phyloP scores from a whole-genome alignment of 2,888 invertebrate genomes.

The Pristionchus maxplancki region DNA sequence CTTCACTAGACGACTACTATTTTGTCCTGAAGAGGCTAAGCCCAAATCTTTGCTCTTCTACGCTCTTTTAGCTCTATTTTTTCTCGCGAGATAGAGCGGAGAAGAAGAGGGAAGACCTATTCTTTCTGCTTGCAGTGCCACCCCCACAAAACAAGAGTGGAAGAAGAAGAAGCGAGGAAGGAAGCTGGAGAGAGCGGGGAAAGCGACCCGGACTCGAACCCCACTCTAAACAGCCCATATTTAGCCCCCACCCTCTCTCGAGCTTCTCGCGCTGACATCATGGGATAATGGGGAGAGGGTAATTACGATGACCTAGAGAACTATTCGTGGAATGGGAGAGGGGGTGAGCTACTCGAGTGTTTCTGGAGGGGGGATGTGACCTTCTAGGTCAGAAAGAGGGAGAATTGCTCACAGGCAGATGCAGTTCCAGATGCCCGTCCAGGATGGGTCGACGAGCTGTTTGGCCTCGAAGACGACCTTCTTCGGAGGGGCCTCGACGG shows the following conservation, averaged over 20 bases:
- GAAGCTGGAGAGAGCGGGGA: slow-evolving; percentile 4
- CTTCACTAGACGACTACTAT: background rate
- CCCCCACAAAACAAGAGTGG: slow-evolving; percentile 41
- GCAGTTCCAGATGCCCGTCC: slow-evolving; percentile 70
- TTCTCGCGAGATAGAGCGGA: background rate
- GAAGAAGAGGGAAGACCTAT: background rate
- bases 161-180: slow-evolving; percentile 1
- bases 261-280: slow-evolving; percentile 9
- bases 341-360: background rate
- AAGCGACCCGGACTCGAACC: background rate
- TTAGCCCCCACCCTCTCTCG: slow-evolving; percentile 20
- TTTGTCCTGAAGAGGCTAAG: background rate
- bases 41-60: slow-evolving; percentile 6
- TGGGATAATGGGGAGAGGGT: slow-evolving; percentile 4
- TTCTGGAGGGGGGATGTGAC: background rate
- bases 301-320: slow-evolving; percentile 38
- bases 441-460: slow-evolving; percentile 68
- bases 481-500: slow-evolving; percentile 66
- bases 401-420: slow-evolving; percentile 66
- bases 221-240: background rate
- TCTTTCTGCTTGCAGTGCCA: slow-evolving; percentile 20
- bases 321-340: background rate
- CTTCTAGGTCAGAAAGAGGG: background rate
- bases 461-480: slow-evolving; percentile 72
- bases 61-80: background rate